A percentile compares a stretch with the other conserved stretches of the same genome.
phyloP scores from a whole-genome alignment of 2,113 vertebrate genomes.

The Rhinolophus sinicus region DNA sequence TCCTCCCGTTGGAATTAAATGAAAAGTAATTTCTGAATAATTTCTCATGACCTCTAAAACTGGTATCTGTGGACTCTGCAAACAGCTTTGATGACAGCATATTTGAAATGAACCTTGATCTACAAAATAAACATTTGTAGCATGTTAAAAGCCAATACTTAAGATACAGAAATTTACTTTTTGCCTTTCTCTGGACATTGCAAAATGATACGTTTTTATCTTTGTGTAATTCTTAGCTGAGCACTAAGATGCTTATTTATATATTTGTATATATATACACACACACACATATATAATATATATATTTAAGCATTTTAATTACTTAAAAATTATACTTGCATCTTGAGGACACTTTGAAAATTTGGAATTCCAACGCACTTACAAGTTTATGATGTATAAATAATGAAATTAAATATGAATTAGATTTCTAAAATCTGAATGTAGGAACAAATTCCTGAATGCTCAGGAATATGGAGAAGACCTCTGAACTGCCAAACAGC shows the following conservation, averaged over 20 bases:
- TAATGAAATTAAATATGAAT: not conserved
- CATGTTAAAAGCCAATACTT: not conserved
- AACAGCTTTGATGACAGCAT: not conserved
- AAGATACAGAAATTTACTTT: not conserved
- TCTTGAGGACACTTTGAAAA: not conserved
- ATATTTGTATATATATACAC: too few relatives aligned
- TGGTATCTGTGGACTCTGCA: not conserved
- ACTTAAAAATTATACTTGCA: not conserved
- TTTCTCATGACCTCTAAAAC: not conserved
- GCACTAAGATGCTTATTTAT: not conserved
- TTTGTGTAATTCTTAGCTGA: not conserved
- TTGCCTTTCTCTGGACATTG: not conserved
- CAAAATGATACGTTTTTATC: constrained; percentile 10
- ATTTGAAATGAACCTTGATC: not conserved
- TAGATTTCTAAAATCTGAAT: constrained; percentile 15
- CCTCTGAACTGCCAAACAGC: not conserved
- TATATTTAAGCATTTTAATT: not conserved
- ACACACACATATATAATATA: too few relatives aligned
- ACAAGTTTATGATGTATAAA: not conserved
- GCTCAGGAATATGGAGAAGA: not conserved
- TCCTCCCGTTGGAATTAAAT: not conserved
- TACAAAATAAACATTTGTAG: constrained; percentile 6
- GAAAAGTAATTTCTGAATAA: constrained; percentile 6
- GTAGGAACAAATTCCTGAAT: not conserved
- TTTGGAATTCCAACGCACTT: not conserved